phyloP scores from a whole-genome alignment of 2,113 vertebrate genomes.

The Chlorodrepanis virens region DNA sequence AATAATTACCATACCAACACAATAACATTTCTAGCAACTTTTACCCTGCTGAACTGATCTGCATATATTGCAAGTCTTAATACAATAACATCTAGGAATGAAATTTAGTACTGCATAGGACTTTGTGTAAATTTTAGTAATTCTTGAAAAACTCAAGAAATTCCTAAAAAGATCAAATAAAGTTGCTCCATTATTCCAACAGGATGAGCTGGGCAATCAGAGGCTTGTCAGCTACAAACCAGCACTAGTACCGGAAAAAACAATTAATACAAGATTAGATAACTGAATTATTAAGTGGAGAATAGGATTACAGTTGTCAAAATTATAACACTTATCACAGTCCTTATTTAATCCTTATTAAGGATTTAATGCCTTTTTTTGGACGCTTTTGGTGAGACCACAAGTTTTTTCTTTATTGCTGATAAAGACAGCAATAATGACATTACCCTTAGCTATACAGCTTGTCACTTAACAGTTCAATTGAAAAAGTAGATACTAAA shows the following conservation, averaged over 20 bases:
- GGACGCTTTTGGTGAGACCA: background rate
- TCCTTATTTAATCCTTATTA: background rate
- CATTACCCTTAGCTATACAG: background rate
- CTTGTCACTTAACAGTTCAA: background rate
- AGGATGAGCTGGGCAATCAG: background rate
- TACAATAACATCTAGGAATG: background rate
- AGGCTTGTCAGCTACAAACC: background rate
- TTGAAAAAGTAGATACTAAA: background rate
- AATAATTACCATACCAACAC: background rate
- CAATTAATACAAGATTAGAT: background rate
- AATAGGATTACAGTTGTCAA: background rate
- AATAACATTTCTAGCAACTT: background rate
- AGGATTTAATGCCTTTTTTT: background rate
- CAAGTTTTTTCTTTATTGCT: background rate
- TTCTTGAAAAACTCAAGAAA: background rate
- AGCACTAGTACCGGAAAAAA: background rate
- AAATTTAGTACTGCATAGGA: background rate
- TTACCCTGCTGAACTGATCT: background rate
- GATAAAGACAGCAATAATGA: background rate
- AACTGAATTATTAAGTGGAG: background rate
- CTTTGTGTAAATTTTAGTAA: background rate
- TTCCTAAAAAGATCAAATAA: background rate
- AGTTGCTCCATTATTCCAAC: background rate
- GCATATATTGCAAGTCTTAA: background rate
- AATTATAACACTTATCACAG: background rate